Evolutionary conservation across 2,888 invertebrate genomes (phyloP).

Genomic region (Heliconius hortense): DNA sequence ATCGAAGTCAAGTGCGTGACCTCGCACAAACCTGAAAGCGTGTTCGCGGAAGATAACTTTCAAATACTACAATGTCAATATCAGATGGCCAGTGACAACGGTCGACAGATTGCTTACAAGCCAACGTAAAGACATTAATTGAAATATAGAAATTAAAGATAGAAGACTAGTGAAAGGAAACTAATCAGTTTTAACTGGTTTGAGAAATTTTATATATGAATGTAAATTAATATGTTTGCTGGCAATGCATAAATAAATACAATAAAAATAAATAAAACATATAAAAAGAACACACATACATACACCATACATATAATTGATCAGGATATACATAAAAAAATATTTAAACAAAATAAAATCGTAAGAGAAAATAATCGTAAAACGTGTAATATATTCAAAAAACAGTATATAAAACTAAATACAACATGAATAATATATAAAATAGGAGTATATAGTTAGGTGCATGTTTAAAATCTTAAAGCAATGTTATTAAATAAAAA

Average conservation of each 20-base stretch:
- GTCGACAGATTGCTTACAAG: slow-evolving; percentile 17
- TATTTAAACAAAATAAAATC: too few species aligned
- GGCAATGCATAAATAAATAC: neutral
- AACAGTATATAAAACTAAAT: too few species aligned
- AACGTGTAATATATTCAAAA: too few species aligned
- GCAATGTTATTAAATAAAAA: neutral
- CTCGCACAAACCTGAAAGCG: slow-evolving; percentile 59
- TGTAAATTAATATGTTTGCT: neutral
- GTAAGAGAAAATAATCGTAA: too few species aligned
- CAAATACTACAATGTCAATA: slow-evolving; percentile 72
- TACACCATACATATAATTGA: neutral
- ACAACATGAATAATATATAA: too few species aligned
- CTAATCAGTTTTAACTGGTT: neutral
- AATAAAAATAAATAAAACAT: too few species aligned
- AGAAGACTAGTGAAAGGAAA: slow-evolving; percentile 58
- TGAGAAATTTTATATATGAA: neutral
- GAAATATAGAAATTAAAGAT: slow-evolving; percentile 38
- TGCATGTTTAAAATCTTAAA: too few species aligned
- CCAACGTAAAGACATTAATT: slow-evolving; percentile 41
- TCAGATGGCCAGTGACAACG: slow-evolving; percentile 46
- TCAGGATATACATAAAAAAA: too few species aligned
- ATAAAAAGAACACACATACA: neutral
- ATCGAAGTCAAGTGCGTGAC: slow-evolving; percentile 52
- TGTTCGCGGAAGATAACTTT: slow-evolving; percentile 68
- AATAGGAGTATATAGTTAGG: too few species aligned